These are phyloP conservation scores for Nipponia nippon DNA, from an alignment of 2,113 vertebrate genomes.

Conservation along the genomic window DNA sequence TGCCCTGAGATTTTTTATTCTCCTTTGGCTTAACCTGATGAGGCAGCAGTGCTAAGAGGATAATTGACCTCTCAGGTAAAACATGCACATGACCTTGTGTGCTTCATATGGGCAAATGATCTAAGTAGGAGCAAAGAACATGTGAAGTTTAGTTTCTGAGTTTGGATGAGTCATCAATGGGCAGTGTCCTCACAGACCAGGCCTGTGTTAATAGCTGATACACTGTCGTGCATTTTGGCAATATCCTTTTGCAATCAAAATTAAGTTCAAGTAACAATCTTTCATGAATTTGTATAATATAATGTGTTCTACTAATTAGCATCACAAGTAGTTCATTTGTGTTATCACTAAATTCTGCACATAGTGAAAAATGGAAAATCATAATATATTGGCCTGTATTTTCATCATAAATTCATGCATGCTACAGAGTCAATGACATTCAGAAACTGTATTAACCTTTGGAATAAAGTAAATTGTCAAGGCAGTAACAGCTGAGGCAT, in stretches of 20 bases:
- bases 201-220: neutral
- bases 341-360: neutral
- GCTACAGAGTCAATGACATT: neutral
- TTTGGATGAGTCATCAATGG: neutral
- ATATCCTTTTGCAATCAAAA: conserved; percentile 16
- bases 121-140: neutral
- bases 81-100: neutral
- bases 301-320: conserved; percentile 1
- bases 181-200: neutral
- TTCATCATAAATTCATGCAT: neutral
- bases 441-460: conserved; percentile 31
- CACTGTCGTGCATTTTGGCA: neutral
- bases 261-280: neutral
- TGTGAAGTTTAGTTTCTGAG: neutral
- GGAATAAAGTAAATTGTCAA: neutral
- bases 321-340: neutral
- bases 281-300: neutral
- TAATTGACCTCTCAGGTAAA: neutral
- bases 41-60: neutral
- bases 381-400: neutral
- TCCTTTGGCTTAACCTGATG: neutral
- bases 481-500: neutral
- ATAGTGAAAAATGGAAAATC: neutral
- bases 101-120: neutral
- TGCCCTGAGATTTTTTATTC: neutral